Evolutionary conservation across 2,888 invertebrate species (phyloP), one percentile per base, ranked within the genome.

Genomic region (Amphipoea oculea): DNA sequence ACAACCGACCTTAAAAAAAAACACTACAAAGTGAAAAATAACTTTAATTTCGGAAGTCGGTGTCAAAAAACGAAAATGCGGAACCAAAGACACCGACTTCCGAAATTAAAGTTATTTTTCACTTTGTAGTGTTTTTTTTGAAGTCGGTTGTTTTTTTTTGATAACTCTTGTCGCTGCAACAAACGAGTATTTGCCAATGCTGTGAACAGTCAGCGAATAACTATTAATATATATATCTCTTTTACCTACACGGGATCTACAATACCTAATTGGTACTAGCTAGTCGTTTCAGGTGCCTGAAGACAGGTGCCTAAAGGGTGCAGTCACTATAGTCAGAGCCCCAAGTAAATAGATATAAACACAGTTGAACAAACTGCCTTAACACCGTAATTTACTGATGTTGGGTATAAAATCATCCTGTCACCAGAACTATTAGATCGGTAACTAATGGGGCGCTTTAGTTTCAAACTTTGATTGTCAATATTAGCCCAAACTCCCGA

Each of bases 401-500:
- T 60, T n/a, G 3, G 51, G 42, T 42, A n/a, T 20, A 45, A 74
- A 51, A 54, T 40, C 36, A 65, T 17, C 6, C 14, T 62, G 83
- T 63, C 76, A 62, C 29, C 68, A 40, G 20, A 68, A 62, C 62
- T 83, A 54, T 83, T 29, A 63, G 54, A 48, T 40, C 62, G 54
- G 67, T 54, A 83, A 68, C 54, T 68, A 83, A 80, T 45, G 60
- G 60, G 11, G 20, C n/a, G 62, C 67, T 76, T 29, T 40, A 62
- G 77, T 83, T 75, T 12, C 42, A 73, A 86, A 86, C 83, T 86
- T 67, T 65, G 72, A 83, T 73, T 76, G 83, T 78, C 78, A 69
- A 84, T 74, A 70, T 75, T 86, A 63, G 57, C 72, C 65, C 62
- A 45, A 85, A 85, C 29, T 74, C 4, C 0, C 2, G 17, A 63